phyloP scores from a whole-genome alignment of 2,113 vertebrate species.

The Solenodon paradoxus region DNA sequence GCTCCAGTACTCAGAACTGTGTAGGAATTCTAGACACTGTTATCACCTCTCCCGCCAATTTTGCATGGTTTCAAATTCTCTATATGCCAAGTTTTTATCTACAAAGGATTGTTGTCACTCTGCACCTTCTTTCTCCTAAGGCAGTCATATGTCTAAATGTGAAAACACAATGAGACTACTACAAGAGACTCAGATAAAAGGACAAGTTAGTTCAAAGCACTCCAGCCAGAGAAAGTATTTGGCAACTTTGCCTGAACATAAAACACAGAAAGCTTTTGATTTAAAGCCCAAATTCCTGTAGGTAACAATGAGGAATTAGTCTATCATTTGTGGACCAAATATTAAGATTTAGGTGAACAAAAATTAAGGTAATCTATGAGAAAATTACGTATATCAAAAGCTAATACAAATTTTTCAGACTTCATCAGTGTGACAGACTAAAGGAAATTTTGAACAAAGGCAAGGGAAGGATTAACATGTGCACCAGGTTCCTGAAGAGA shows the following conservation, averaged over 20 bases:
- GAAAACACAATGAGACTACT: neutral
- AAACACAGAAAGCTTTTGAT: conserved; percentile 30
- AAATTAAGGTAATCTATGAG: neutral
- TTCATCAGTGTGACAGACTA: neutral
- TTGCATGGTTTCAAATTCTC: neutral
- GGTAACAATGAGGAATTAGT: neutral
- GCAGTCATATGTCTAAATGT: neutral
- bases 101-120: neutral
- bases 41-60: neutral
- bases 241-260: neutral
- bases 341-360: neutral
- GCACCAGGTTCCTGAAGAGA: neutral
- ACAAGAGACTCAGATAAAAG: neutral
- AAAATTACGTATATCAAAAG: neutral
- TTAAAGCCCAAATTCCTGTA: neutral
- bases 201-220: conserved; percentile 16
- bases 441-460: neutral
- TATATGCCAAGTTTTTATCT: neutral
- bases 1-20: neutral
- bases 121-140: neutral
- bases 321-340: neutral
- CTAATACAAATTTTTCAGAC: neutral
- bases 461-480: neutral
- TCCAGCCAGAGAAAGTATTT: neutral
- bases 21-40: neutral